Conservation (phyloP, 2,113 vertebrate genomes). For the Grammomys dolichurus region DNA sequence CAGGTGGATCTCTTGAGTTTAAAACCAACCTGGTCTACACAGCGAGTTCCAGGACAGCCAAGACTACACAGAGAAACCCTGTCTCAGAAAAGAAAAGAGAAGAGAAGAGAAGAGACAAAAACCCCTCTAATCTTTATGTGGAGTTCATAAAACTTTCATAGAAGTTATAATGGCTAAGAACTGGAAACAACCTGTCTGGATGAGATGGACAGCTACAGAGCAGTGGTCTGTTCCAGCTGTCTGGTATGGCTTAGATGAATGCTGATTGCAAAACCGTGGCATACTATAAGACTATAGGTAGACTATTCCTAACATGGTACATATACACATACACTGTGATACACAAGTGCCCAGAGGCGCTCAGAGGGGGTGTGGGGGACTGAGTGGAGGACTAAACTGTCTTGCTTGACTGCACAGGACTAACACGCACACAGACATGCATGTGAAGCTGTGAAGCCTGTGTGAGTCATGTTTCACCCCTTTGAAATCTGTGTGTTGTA, state of each 20-base stretch:
- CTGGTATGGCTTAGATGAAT: background rate
- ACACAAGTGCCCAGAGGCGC: background rate
- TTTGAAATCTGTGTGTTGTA: background rate
- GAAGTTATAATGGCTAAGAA: background rate
- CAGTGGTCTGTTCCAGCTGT: background rate
- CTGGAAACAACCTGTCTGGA: background rate
- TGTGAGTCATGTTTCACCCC: background rate
- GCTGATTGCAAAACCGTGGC: background rate
- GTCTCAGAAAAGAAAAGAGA: background rate
- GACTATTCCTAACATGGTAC: background rate
- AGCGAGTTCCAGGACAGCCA: background rate
- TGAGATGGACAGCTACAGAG: background rate
- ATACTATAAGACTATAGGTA: background rate
- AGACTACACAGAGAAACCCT: background rate
- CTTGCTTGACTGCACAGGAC: background rate
- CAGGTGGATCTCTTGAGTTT: background rate
- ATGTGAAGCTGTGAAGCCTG: background rate
- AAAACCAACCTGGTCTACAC: background rate
- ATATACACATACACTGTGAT: background rate
- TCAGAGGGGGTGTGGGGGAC: background rate
- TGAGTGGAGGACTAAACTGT: background rate
- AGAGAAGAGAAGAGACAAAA: too few relatives aligned
- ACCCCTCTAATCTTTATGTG: background rate
- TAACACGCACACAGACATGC: background rate
- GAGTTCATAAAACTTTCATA: background rate